phyloP scores from a whole-genome alignment of 1,140 invertebrate species.

The Saccostrea cuccullata region DNA sequence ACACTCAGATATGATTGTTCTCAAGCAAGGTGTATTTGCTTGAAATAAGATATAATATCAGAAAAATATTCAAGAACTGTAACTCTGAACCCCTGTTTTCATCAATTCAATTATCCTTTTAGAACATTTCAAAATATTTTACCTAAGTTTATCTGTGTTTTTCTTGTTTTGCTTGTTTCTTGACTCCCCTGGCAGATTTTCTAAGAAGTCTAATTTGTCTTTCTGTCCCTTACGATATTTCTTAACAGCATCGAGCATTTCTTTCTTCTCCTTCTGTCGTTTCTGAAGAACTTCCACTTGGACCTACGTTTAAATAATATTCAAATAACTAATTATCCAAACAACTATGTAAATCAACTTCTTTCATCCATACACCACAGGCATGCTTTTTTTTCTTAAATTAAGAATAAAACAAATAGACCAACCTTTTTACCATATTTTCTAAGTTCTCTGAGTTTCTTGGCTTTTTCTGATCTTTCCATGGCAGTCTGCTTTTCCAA shows the following conservation, averaged over 20 bases:
- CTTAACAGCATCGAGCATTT: constrained; percentile 80
- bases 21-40: too few relatives aligned
- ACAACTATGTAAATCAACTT: too few relatives aligned
- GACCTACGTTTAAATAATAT: constrained; percentile 69
- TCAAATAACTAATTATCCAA: too few relatives aligned
- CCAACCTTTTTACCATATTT: constrained; percentile 93
- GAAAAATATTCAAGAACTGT: not conserved
- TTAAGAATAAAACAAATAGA: not conserved
- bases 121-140: not conserved
- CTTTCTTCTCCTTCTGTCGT: constrained; percentile 89
- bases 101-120: not conserved
- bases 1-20: too few relatives aligned
- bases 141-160: constrained; percentile 68
- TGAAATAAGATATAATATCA: too few relatives aligned
- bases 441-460: constrained; percentile 91
- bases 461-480: constrained; percentile 92
- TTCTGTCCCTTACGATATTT: constrained; percentile 78
- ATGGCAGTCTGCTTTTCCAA: constrained; percentile 90
- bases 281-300: constrained; percentile 88
- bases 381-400: not conserved
- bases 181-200: constrained; percentile 54
- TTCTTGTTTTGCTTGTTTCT: constrained; percentile 59
- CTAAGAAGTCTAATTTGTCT: constrained; percentile 73
- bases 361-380: not conserved
- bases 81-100: not conserved